phyloP scores from a whole-genome alignment of 2,797 vertebrate species.

The Anguilla anguilla region DNA sequence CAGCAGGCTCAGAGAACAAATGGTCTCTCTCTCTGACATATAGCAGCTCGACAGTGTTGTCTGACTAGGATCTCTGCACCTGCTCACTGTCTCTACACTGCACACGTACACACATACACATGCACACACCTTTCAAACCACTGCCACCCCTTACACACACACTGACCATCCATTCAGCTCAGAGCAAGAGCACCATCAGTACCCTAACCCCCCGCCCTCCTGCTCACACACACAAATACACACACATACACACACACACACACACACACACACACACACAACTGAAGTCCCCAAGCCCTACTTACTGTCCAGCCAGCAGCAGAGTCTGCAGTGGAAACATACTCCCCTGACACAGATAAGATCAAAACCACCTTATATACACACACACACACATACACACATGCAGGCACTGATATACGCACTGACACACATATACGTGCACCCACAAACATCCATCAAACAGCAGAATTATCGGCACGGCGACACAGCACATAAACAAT shows the following conservation, averaged over 20 bases:
- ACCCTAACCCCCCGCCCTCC: constrained; percentile 28
- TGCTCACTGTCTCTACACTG: constrained; percentile 24
- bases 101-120: not conserved
- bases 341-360: constrained; percentile 11
- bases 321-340: constrained; percentile 43
- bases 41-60: constrained; percentile 52
- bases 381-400: constrained; percentile 25
- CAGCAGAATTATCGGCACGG: not conserved
- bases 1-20: not conserved
- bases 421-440: not conserved
- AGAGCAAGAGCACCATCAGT: constrained; percentile 22
- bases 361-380: constrained; percentile 52
- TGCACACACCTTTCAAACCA: constrained; percentile 38
- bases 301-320: constrained; percentile 30
- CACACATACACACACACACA: constrained; percentile 33
- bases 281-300: constrained; percentile 21
- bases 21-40: constrained; percentile 25
- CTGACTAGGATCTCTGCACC: not conserved
- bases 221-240: constrained; percentile 42
- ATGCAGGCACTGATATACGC: constrained; percentile 23
- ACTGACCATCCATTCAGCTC: constrained; percentile 26
- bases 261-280: constrained; percentile 19
- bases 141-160: constrained; percentile 52
- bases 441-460: constrained; percentile 44
- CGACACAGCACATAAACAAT: not conserved